Evolutionary conservation across 2,888 invertebrate species (phyloP).

Genomic region (Lucinisca nassula): DNA sequence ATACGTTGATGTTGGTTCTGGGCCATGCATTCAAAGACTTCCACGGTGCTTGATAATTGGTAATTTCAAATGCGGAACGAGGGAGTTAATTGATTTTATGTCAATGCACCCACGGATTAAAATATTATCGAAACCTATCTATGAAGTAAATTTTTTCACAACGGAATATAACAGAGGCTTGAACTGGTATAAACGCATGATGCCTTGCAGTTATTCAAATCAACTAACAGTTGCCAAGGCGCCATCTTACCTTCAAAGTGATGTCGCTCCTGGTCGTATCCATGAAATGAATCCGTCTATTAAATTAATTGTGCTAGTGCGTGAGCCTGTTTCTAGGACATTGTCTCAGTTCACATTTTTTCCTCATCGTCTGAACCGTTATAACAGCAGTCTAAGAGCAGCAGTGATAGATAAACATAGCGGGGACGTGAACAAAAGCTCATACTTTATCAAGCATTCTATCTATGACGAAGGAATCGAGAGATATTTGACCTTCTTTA

Average conservation of each 20-base stretch:
- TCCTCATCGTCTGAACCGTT: not conserved
- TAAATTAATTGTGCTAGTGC: slow-evolving; percentile 95
- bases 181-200: slow-evolving; percentile 95
- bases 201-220: slow-evolving; percentile 96
- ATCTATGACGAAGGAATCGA: slow-evolving; percentile 92
- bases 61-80: not conserved
- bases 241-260: slow-evolving; percentile 98
- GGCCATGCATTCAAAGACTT: not conserved
- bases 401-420: not conserved
- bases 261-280: slow-evolving; percentile 97
- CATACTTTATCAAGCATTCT: slow-evolving; percentile 57
- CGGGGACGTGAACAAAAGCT: not conserved
- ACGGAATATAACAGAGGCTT: slow-evolving; percentile 92
- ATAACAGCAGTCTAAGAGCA: not conserved
- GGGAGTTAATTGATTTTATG: slow-evolving; percentile 1
- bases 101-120: slow-evolving; percentile 18
- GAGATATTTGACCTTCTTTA: slow-evolving; percentile 93
- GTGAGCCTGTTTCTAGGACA: slow-evolving; percentile 97
- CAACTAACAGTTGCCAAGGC: slow-evolving; percentile 99
- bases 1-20: not conserved
- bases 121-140: slow-evolving; percentile 22
- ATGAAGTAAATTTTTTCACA: slow-evolving; percentile 36
- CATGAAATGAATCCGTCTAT: slow-evolving; percentile 97
- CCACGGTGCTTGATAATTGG: not conserved
- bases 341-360: slow-evolving; percentile 91